Conservation (phyloP, 2,888 invertebrate species). For the Carcina quercana region DNA sequence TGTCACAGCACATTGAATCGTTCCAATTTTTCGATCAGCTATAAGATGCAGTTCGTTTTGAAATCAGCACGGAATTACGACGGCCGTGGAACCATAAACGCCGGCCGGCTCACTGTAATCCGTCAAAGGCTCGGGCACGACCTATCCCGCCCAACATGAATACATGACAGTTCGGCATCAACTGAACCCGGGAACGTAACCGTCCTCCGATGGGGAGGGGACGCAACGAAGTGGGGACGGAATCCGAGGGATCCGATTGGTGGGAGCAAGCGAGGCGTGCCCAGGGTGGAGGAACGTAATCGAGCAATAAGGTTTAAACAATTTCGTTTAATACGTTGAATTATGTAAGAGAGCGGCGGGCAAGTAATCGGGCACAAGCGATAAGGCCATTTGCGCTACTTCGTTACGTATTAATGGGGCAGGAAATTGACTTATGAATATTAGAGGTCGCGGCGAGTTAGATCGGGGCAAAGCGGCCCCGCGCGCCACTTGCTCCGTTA, state of each 20-base stretch:
- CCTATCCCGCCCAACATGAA: conserved; percentile 38
- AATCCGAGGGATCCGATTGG: conserved; percentile 48
- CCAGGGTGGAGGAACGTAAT: conserved; percentile 69
- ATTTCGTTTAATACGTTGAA: conserved; percentile 77
- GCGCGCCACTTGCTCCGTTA: conserved; percentile 49
- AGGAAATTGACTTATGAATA: conserved; percentile 76
- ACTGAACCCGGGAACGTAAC: conserved; percentile 34
- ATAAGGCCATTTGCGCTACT: conserved; percentile 75
- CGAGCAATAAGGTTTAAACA: conserved; percentile 76
- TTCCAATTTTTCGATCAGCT: no score
- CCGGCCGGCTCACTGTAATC: conserved; percentile 21
- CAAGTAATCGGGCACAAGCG: conserved; percentile 74
- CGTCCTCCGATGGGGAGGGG: conserved; percentile 40
- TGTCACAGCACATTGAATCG: no score
- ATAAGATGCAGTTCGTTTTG: conserved; percentile 36
- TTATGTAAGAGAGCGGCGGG: conserved; percentile 73
- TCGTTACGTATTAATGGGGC: conserved; percentile 74
- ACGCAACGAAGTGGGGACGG: conserved; percentile 26
- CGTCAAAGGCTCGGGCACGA: conserved; percentile 26
- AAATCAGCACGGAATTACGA: no score
- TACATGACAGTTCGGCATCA: conserved; percentile 35
- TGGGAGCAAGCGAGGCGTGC: conserved; percentile 61
- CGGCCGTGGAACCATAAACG: no score
- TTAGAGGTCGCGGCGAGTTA: conserved; percentile 66
- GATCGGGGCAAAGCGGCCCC: conserved; percentile 66